Conservation (phyloP, 1,140 invertebrate genomes). For the Drosophila santomea region DNA sequence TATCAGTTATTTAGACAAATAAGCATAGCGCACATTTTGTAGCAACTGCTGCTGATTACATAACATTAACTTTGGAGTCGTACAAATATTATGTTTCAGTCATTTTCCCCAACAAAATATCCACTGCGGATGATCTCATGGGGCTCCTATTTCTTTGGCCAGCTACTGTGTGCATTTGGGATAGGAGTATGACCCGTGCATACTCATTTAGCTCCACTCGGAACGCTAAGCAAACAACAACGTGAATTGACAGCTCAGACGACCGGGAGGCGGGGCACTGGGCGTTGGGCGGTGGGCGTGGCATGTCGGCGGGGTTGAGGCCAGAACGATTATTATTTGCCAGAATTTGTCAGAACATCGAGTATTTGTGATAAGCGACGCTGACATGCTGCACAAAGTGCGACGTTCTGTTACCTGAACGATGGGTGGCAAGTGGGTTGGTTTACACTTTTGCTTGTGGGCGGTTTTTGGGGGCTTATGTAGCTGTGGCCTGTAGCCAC, state of each 20-base stretch:
- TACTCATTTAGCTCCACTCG: constrained; percentile 56
- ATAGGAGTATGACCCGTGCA: constrained; percentile 26
- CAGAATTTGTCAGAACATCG: too few species aligned
- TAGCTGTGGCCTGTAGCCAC: constrained; percentile 7
- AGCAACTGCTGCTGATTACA: too few species aligned
- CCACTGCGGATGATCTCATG: constrained; percentile 10
- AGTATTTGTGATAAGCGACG: constrained; percentile 74
- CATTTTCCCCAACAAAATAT: background rate
- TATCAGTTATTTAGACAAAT: too few species aligned
- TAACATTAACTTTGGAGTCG: too few species aligned
- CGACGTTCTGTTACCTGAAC: constrained; percentile 25
- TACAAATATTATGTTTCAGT: too few species aligned
- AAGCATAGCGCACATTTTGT: too few species aligned
- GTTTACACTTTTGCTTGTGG: background rate
- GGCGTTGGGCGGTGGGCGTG: constrained; percentile 14
- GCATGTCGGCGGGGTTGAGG: background rate
- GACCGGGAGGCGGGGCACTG: constrained; percentile 3
- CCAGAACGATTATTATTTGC: too few species aligned
- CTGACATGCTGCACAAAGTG: constrained; percentile 67
- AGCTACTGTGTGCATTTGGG: constrained; percentile 37
- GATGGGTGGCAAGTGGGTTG: constrained; percentile 15
- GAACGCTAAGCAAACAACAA: constrained; percentile 62
- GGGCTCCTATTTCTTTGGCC: constrained; percentile 21
- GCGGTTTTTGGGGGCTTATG: constrained; percentile 12
- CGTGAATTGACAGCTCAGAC: constrained; percentile 73